These are phyloP conservation scores for Cydia strobilella DNA, from an alignment of 1,140 invertebrate genomes.

Conservation along the genomic window DNA sequence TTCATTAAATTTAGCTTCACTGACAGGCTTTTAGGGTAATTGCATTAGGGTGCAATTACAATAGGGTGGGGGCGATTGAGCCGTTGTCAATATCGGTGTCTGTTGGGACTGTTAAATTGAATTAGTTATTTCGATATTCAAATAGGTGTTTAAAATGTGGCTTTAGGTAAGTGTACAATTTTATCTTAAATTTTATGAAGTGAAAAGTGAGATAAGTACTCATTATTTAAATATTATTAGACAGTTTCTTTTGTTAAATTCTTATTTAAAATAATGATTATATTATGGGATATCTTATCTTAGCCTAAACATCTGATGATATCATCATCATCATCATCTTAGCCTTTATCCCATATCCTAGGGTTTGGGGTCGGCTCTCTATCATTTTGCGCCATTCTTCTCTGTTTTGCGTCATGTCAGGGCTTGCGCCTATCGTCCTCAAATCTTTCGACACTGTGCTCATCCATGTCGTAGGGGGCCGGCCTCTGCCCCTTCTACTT, in stretches of 20 bases:
- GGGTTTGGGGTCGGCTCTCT: too few species aligned
- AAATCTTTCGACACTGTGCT: too few species aligned
- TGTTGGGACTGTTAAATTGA: constrained; percentile 25
- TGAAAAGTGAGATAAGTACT: not conserved
- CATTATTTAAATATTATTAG: not conserved
- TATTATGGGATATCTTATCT: too few species aligned
- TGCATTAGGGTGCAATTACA: constrained; percentile 70
- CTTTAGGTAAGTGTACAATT: not conserved
- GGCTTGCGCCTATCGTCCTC: too few species aligned
- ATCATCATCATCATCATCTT: too few species aligned
- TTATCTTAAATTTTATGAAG: not conserved
- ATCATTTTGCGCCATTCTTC: too few species aligned
- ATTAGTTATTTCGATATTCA: constrained; percentile 24
- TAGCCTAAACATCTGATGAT: too few species aligned
- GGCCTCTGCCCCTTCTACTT: too few species aligned
- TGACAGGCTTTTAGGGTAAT: constrained; percentile 78
- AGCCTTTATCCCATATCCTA: too few species aligned
- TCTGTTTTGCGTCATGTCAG: too few species aligned
- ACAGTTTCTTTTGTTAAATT: not conserved
- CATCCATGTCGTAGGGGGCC: too few species aligned
- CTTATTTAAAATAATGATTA: too few species aligned
- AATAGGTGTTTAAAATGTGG: not conserved
- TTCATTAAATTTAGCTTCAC: constrained; percentile 74
- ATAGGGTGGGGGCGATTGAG: constrained; percentile 39
- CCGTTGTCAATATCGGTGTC: constrained; percentile 29